Evolutionary conservation across 2,888 invertebrate species (phyloP).

Genomic region (Thysanoteuthis rhombus): DNA sequence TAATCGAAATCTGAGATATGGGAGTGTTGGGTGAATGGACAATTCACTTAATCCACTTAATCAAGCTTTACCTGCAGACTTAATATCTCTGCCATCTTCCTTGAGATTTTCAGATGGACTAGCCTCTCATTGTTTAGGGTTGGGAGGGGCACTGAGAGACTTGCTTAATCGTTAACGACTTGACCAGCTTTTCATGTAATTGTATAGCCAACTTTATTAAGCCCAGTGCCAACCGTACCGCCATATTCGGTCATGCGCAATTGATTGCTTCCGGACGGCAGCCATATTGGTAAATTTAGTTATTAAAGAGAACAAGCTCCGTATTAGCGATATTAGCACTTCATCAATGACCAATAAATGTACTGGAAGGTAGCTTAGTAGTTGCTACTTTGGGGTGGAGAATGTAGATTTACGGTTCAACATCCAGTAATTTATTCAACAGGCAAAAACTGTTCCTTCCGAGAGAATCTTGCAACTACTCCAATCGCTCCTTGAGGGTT

Average conservation of each 20-base stretch:
- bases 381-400: not conserved
- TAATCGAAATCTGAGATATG: not conserved
- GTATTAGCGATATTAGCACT: constrained; percentile 12
- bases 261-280: not conserved
- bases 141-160: not conserved
- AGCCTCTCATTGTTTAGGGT: not conserved
- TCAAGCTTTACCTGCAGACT: not conserved
- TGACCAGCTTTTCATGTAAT: not conserved
- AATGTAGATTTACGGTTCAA: not conserved
- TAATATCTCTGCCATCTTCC: not conserved
- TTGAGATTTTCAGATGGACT: not conserved
- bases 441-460: no score
- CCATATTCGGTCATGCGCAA: constrained; percentile 12
- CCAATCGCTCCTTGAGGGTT: not conserved
- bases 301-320: not conserved
- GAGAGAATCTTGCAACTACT: no score
- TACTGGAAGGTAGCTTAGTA: not conserved
- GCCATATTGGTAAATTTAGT: constrained; percentile 12
- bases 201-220: not conserved
- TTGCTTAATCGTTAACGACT: not conserved
- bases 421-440: not conserved
- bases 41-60: not conserved
- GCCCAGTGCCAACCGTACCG: not conserved
- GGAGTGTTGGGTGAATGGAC: not conserved
- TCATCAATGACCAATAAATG: not conserved